Evolutionary conservation across 2,113 vertebrate genomes (phyloP).

Genomic region (Addax nasomaculatus): DNA sequence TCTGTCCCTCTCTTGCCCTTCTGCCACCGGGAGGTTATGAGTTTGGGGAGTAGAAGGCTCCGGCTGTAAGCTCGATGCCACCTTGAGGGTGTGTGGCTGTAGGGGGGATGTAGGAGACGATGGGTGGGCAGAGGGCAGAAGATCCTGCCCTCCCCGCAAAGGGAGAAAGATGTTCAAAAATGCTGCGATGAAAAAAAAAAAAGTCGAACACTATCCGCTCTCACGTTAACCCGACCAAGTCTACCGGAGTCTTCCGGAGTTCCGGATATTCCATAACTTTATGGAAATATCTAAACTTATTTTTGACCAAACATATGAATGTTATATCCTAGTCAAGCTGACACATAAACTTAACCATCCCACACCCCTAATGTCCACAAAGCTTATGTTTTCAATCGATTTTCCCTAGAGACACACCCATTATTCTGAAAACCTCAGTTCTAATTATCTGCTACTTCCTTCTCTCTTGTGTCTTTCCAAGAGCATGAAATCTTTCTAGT

Average conservation of each 20-base stretch:
- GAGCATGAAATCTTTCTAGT: not conserved
- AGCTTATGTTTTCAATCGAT: not conserved
- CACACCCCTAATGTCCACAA: not conserved
- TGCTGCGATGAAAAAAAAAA: not conserved
- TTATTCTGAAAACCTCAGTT: not conserved
- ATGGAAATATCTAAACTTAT: not conserved
- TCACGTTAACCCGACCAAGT: constrained; percentile 75
- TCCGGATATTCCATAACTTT: not conserved
- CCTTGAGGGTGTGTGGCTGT: constrained; percentile 60
- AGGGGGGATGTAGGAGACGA: constrained; percentile 39
- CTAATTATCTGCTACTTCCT: not conserved
- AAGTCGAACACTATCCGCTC: constrained; percentile 65
- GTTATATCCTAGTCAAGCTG: not conserved
- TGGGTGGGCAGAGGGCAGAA: constrained; percentile 68
- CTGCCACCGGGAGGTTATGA: constrained; percentile 49
- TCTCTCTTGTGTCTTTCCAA: not conserved
- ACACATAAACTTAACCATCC: not conserved
- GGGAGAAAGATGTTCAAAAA: constrained; percentile 66
- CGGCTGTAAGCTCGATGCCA: constrained; percentile 45
- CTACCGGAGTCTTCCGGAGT: constrained; percentile 71
- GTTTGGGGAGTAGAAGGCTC: constrained; percentile 50
- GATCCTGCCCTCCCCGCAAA: constrained; percentile 66
- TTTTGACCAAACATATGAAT: not conserved
- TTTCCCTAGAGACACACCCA: not conserved
- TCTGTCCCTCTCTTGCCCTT: constrained; percentile 72